These are phyloP conservation scores for Monomorium pharaonis DNA, from an alignment of 1,140 invertebrate species.

Conservation along the genomic window DNA sequence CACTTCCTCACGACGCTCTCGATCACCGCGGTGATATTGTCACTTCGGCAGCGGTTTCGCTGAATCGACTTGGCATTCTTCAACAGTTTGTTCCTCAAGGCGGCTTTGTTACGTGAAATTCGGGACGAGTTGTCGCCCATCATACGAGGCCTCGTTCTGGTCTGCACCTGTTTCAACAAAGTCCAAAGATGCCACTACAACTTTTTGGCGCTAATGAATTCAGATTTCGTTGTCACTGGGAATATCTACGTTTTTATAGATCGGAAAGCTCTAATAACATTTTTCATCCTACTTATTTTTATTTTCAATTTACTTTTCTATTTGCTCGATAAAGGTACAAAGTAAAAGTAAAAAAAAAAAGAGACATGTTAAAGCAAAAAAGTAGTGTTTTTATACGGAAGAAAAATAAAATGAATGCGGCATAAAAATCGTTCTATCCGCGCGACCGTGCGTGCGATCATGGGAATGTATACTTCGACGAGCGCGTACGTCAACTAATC, in stretches of 20 bases:
- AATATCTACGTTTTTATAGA: neutral
- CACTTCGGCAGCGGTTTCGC: slow-evolving; percentile 77
- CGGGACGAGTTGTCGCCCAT: slow-evolving; percentile 73
- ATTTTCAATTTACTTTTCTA: neutral
- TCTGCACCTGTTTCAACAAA: slow-evolving; percentile 76
- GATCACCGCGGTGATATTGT: slow-evolving; percentile 77
- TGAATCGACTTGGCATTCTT: slow-evolving; percentile 83
- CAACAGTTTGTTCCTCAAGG: slow-evolving; percentile 80
- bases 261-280: neutral
- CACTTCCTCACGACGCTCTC: slow-evolving; percentile 75
- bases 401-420: neutral
- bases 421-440: neutral
- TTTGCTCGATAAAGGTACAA: neutral
- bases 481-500: slow-evolving; percentile 40
- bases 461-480: neutral
- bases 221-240: neutral
- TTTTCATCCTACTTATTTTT: neutral
- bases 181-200: slow-evolving; percentile 10
- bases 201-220: neutral
- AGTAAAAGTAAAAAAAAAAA: neutral
- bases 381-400: neutral
- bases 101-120: slow-evolving; percentile 78
- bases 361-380: neutral
- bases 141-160: slow-evolving; percentile 73
- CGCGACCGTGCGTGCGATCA: neutral